Evolutionary conservation across 2,888 invertebrate genomes (phyloP).

Genomic region (Hipparchia sbordonii): DNA sequence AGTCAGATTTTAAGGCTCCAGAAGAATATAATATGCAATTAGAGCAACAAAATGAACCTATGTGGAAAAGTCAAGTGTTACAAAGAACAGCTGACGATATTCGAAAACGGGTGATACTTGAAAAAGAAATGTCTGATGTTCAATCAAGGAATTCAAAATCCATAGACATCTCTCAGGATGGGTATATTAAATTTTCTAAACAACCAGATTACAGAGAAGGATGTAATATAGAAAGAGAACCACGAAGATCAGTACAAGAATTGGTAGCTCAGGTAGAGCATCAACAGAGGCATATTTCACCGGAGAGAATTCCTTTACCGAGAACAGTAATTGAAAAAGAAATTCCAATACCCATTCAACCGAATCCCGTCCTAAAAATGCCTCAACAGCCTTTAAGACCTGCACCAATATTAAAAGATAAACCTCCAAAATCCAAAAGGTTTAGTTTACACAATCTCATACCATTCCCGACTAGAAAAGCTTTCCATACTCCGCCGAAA

Average conservation of each 20-base stretch:
- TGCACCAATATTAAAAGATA: slow-evolving; percentile 74
- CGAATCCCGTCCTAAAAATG: slow-evolving; percentile 66
- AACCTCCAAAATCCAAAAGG: slow-evolving; percentile 75
- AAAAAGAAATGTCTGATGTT: slow-evolving; percentile 70
- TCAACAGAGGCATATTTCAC: slow-evolving; percentile 68
- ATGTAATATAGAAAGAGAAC: slow-evolving; percentile 58
- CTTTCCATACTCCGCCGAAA: slow-evolving; percentile 73
- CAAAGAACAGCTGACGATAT: slow-evolving; percentile 77
- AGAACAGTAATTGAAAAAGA: slow-evolving; percentile 66
- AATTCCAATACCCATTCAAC: slow-evolving; percentile 50
- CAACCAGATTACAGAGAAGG: slow-evolving; percentile 59
- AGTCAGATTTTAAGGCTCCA: slow-evolving; percentile 51
- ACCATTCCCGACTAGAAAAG: slow-evolving; percentile 78
- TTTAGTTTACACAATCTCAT: slow-evolving; percentile 79
- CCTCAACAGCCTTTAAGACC: slow-evolving; percentile 76
- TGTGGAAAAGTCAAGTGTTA: slow-evolving; percentile 76
- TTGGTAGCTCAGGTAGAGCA: slow-evolving; percentile 85
- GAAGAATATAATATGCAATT: slow-evolving; percentile 51
- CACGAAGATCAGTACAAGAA: slow-evolving; percentile 84
- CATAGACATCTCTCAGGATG: slow-evolving; percentile 76
- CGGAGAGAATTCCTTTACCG: slow-evolving; percentile 63
- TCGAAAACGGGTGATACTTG: slow-evolving; percentile 65
- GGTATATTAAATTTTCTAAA: slow-evolving; percentile 75
- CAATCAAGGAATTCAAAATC: slow-evolving; percentile 60
- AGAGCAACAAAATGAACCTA: slow-evolving; percentile 51